These are phyloP conservation scores for Eidolon dupreanum DNA, from an alignment of 2,797 vertebrate genomes.

Conservation along the genomic window DNA sequence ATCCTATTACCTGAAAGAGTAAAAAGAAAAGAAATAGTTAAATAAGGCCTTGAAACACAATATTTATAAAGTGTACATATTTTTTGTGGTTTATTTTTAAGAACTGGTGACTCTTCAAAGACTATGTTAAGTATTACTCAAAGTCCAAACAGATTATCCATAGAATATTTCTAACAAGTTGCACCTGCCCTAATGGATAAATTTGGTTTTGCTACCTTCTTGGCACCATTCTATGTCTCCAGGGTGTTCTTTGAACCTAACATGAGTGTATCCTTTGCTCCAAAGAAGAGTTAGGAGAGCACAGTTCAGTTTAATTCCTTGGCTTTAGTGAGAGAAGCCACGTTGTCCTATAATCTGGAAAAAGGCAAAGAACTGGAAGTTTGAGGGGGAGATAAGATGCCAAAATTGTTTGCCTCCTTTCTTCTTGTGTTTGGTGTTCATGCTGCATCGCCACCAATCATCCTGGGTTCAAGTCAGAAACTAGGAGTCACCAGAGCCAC, in stretches of 20 bases:
- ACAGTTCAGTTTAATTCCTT: not conserved
- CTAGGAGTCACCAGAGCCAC: not conserved
- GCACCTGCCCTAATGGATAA: not conserved
- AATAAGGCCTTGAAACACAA: conserved; percentile 3
- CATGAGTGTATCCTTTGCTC: not conserved
- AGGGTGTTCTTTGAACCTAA: not conserved
- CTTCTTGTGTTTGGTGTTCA: not conserved
- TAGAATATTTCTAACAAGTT: not conserved
- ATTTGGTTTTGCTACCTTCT: not conserved
- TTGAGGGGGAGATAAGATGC: not conserved
- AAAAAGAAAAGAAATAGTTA: not conserved
- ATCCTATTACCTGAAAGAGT: not conserved
- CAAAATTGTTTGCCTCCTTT: not conserved
- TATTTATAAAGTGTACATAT: not conserved
- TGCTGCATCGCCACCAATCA: not conserved
- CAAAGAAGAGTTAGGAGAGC: not conserved
- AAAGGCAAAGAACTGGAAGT: not conserved
- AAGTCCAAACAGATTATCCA: not conserved
- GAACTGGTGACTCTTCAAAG: not conserved
- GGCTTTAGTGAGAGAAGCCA: not conserved
- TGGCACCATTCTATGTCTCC: not conserved
- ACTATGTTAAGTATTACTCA: not conserved
- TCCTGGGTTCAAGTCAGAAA: not conserved
- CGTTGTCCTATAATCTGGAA: not conserved
- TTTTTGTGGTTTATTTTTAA: conserved; percentile 8